Conservation (phyloP, 2,888 invertebrate species). For the Eutolmus rufibarbis region DNA sequence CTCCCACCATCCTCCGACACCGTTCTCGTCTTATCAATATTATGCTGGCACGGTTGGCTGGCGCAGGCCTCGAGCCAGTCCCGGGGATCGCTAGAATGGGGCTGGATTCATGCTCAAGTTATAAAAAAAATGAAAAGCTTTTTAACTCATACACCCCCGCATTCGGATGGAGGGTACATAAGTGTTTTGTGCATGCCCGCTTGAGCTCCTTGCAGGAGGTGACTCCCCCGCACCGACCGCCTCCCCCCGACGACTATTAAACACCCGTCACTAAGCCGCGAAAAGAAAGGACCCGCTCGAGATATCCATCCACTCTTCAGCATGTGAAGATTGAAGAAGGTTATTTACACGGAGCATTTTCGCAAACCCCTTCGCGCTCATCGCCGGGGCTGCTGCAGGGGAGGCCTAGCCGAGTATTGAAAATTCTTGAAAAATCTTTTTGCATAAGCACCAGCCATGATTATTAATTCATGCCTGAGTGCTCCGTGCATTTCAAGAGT, state of each 20-base stretch:
- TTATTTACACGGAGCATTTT: slow-evolving; percentile 35
- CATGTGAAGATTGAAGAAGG: slow-evolving; percentile 38
- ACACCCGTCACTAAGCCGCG: slow-evolving; percentile 36
- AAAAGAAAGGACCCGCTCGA: slow-evolving; percentile 35
- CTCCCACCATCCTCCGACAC: slow-evolving; percentile 24
- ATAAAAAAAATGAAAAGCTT: slow-evolving; percentile 39
- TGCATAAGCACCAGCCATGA: slow-evolving; percentile 38
- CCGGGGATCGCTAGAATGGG: slow-evolving; percentile 6
- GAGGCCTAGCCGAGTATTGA: slow-evolving; percentile 10
- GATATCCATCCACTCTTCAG: slow-evolving; percentile 16
- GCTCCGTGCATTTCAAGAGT: slow-evolving; percentile 34
- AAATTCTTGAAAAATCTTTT: slow-evolving; percentile 23
- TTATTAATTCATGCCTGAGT: slow-evolving; percentile 40
- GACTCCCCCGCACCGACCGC: slow-evolving; percentile 8
- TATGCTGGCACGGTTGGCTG: slow-evolving; percentile 23
- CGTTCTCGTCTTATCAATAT: slow-evolving; percentile 23
- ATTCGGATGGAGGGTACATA: slow-evolving; percentile 29
- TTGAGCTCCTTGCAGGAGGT: slow-evolving; percentile 23
- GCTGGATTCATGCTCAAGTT: slow-evolving; percentile 37
- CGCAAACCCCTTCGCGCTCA: slow-evolving; percentile 10
- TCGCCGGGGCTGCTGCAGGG: neutral
- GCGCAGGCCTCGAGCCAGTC: neutral
- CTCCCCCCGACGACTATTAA: slow-evolving; percentile 29
- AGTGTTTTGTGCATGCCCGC: slow-evolving; percentile 43
- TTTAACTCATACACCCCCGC: slow-evolving; percentile 39